Percentiles rank a stretch among this genome's conserved stretches.
Conservation (phyloP, 2,888 invertebrate genomes). For the Nomada ferruginata region DNA sequence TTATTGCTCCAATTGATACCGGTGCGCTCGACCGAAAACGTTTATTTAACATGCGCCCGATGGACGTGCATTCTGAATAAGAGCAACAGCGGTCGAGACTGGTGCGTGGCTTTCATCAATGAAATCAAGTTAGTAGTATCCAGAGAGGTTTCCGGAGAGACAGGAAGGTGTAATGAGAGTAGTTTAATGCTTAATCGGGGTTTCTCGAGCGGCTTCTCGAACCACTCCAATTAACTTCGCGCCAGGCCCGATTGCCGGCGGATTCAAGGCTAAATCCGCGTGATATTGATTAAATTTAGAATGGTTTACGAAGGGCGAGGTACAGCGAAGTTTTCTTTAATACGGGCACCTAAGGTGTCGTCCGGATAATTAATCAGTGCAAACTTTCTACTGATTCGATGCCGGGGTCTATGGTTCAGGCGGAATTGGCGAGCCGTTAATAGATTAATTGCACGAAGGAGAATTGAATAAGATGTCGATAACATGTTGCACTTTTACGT, state of each 20-base stretch:
- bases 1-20: not conserved
- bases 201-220: constrained; percentile 63
- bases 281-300: constrained; percentile 66
- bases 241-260: constrained; percentile 63
- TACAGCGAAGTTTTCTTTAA: constrained; percentile 45
- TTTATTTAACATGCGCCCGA: constrained; percentile 19
- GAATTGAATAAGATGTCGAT: not conserved
- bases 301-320: constrained; percentile 39
- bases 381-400: constrained; percentile 12
- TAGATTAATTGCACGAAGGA: not conserved
- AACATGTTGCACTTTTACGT: not conserved
- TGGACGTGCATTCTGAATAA: constrained; percentile 9
- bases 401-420: not conserved
- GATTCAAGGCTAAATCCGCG: constrained; percentile 67
- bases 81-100: constrained; percentile 18
- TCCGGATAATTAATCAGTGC: constrained; percentile 57
- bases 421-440: not conserved
- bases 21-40: not conserved
- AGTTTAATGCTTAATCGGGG: constrained; percentile 69
- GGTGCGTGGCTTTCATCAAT: constrained; percentile 45
- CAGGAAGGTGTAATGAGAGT: constrained; percentile 67
- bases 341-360: constrained; percentile 34
- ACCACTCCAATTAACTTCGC: constrained; percentile 68
- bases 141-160: constrained; percentile 48
- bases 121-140: constrained; percentile 48